Conservation (phyloP, 2,797 vertebrate genomes). For the Coluber constrictor region DNA sequence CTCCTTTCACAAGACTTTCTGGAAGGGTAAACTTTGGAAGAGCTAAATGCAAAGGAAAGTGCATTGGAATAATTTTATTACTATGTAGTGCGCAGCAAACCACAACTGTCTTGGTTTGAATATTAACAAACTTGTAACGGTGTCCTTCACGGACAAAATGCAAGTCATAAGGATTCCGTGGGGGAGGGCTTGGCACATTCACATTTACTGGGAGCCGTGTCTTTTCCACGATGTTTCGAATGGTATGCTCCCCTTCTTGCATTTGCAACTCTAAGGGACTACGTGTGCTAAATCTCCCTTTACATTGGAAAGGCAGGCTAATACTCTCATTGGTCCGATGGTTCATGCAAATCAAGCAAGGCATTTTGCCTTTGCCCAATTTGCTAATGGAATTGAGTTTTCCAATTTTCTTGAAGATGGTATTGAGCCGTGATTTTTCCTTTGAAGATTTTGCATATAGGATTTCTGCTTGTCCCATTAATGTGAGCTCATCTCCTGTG, state of each 20-base stretch:
- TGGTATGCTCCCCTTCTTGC: conserved; percentile 97
- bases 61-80: conserved; percentile 89
- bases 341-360: conserved; percentile 98
- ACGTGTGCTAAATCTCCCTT: conserved; percentile 94
- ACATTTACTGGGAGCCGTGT: conserved; percentile 95
- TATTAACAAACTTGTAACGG: conserved; percentile 96
- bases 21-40: conserved; percentile 87
- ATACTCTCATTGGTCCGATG: conserved; percentile 98
- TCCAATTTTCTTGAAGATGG: conserved; percentile 96
- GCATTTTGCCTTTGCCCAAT: conserved; percentile 95
- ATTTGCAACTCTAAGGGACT: conserved; percentile 96
- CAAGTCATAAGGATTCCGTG: conserved; percentile 92
- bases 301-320: conserved; percentile 97
- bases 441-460: conserved; percentile 93
- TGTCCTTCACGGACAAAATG: conserved; percentile 96
- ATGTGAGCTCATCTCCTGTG: conserved; percentile 93
- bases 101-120: conserved; percentile 97
- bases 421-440: conserved; percentile 95
- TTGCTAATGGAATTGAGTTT: conserved; percentile 95
- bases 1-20: conserved; percentile 87
- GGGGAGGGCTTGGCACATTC: conserved; percentile 86
- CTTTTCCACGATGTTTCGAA: conserved; percentile 96
- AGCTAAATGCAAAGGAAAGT: conserved; percentile 89
- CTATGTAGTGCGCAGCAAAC: conserved; percentile 89
- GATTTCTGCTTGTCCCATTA: conserved; percentile 99